A percentile compares a stretch with the other conserved stretches of the same genome.
phyloP scores from a whole-genome alignment of 2,888 invertebrate species.

The Nowickia ferox region DNA sequence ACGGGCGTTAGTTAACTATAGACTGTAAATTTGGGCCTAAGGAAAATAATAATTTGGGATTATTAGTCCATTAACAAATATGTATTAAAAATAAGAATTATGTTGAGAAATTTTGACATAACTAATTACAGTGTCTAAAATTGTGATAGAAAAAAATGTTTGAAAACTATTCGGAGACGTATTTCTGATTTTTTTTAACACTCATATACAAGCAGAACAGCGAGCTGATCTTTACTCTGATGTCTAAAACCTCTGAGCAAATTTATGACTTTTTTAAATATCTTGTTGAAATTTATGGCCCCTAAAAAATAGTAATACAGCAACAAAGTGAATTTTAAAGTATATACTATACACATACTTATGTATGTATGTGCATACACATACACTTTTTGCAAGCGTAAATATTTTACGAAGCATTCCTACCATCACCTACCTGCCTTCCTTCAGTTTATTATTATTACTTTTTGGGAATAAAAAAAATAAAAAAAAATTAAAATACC shows the following conservation, averaged over 20 bases:
- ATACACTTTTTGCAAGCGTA: conserved; percentile 5
- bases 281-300: neutral
- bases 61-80: too few relatives aligned
- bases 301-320: neutral
- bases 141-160: too few relatives aligned
- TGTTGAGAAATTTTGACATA: too few relatives aligned
- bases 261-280: neutral
- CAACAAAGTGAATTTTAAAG: conserved; percentile 7
- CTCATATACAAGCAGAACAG: too few relatives aligned
- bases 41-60: too few relatives aligned
- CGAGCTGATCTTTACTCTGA: neutral
- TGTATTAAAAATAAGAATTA: too few relatives aligned
- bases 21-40: too few relatives aligned
- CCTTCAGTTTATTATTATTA: conserved; percentile 21
- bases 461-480: conserved; percentile 32
- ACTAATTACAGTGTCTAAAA: too few relatives aligned
- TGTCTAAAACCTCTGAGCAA: neutral
- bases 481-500: conserved; percentile 39
- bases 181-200: too few relatives aligned
- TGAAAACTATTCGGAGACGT: too few relatives aligned
- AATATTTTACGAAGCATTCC: conserved; percentile 1
- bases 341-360: neutral
- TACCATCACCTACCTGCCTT: conserved; percentile 32
- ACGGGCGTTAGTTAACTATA: too few relatives aligned
- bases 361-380: too few relatives aligned